A percentile compares a stretch with the other conserved stretches of the same genome.
These are phyloP conservation scores for Euphydryas editha DNA, from an alignment of 2,888 invertebrate genomes.

Conservation along the genomic window DNA sequence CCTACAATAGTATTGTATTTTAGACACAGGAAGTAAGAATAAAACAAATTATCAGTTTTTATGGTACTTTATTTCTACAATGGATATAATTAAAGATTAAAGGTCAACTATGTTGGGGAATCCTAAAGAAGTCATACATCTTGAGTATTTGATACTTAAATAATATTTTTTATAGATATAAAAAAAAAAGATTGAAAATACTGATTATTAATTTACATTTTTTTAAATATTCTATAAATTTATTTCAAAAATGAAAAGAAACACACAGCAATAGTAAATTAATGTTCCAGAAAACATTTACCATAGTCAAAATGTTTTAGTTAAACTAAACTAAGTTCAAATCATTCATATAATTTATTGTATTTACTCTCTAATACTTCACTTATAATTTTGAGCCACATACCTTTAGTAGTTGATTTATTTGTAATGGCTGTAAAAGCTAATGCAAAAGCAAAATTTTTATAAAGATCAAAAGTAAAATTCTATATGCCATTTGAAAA, in stretches of 20 bases:
- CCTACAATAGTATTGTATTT: not conserved
- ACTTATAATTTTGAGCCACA: not conserved
- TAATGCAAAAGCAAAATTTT: not conserved
- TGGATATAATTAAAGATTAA: not conserved
- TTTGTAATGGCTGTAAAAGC: not conserved
- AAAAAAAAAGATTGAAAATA: not conserved
- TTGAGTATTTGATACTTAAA: constrained; percentile 1
- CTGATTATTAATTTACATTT: not conserved
- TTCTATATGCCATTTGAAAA: not conserved
- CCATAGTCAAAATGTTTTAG: too few species aligned
- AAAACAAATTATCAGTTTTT: not conserved
- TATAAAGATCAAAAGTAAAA: not conserved
- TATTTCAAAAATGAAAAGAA: too few species aligned
- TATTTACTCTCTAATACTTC: not conserved
- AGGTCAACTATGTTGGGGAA: not conserved
- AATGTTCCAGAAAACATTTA: too few species aligned
- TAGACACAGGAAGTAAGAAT: not conserved
- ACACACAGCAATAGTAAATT: too few species aligned
- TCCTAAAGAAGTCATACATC: not conserved
- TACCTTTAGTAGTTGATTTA: not conserved
- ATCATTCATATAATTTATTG: too few species aligned
- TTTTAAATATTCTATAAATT: too few species aligned
- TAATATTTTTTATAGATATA: not conserved
- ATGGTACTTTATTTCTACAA: constrained; percentile 17
- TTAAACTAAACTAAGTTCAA: too few species aligned